A percentile compares a stretch with the other conserved stretches of the same genome.
Evolutionary conservation across 2,113 vertebrate genomes (phyloP).

Genomic region (Macrotis lagotis): DNA sequence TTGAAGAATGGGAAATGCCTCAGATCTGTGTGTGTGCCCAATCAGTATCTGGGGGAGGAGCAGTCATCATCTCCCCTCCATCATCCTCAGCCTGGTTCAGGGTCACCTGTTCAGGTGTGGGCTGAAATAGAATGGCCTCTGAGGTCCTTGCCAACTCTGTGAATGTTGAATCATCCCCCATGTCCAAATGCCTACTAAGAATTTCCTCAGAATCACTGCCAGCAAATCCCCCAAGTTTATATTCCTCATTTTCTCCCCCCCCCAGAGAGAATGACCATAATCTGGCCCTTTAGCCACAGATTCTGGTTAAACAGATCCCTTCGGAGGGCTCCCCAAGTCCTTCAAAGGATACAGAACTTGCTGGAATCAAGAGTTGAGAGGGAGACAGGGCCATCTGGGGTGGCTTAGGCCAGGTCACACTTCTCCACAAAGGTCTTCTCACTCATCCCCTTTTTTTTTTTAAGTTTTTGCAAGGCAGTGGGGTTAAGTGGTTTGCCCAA

Average conservation of each 20-base stretch:
- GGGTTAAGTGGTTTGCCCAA: no score
- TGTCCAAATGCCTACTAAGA: background rate
- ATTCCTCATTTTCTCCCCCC: background rate
- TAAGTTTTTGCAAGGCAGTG: no score
- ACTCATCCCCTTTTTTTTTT: background rate
- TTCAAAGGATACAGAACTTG: background rate
- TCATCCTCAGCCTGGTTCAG: background rate
- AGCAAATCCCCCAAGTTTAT: background rate
- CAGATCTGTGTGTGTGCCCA: background rate
- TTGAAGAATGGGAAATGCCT: background rate
- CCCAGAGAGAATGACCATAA: no score
- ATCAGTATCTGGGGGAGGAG: background rate
- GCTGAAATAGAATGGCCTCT: background rate
- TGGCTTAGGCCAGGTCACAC: background rate
- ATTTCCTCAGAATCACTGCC: background rate
- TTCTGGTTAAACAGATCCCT: no score
- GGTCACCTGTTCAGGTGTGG: background rate
- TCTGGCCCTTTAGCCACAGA: no score
- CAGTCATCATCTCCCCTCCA: background rate
- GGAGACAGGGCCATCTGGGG: background rate
- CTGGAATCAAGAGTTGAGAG: background rate
- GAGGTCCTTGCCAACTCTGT: background rate
- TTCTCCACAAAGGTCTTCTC: background rate
- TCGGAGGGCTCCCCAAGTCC: no score
- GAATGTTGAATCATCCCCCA: background rate